phyloP scores from a whole-genome alignment of 2,113 vertebrate genomes.

The Sakesphorus luctuosus region DNA sequence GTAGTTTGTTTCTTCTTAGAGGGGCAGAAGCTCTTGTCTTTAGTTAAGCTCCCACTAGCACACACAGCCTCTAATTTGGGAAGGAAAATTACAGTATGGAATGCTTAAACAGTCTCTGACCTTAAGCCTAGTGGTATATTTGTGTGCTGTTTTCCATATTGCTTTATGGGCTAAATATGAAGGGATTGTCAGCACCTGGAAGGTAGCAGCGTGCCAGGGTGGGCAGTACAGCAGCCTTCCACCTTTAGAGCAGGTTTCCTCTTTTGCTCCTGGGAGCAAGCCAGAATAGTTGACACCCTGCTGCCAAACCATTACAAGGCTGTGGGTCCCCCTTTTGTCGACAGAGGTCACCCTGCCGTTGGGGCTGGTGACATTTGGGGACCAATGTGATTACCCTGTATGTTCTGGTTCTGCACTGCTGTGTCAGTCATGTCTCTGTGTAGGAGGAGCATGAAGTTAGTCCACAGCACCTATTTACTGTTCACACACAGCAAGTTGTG shows the following conservation, averaged over 20 bases:
- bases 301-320: not conserved
- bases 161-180: not conserved
- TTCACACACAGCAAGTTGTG: not conserved
- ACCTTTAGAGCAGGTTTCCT: not conserved
- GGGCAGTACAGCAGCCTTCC: not conserved
- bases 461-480: not conserved
- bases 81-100: not conserved
- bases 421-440: not conserved
- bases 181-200: not conserved
- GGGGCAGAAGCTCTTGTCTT: not conserved
- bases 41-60: not conserved
- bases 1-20: not conserved
- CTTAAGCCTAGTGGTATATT: not conserved
- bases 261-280: not conserved
- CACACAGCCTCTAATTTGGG: not conserved
- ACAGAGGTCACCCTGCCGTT: not conserved
- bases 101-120: not conserved
- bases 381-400: not conserved
- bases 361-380: not conserved
- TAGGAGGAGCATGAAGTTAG: not conserved
- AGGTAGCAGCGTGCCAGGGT: not conserved
- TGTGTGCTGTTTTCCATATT: not conserved
- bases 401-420: not conserved
- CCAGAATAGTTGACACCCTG: not conserved
- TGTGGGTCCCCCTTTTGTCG: not conserved